phyloP scores from a whole-genome alignment of 2,888 invertebrate genomes.

The Nomada flava region DNA sequence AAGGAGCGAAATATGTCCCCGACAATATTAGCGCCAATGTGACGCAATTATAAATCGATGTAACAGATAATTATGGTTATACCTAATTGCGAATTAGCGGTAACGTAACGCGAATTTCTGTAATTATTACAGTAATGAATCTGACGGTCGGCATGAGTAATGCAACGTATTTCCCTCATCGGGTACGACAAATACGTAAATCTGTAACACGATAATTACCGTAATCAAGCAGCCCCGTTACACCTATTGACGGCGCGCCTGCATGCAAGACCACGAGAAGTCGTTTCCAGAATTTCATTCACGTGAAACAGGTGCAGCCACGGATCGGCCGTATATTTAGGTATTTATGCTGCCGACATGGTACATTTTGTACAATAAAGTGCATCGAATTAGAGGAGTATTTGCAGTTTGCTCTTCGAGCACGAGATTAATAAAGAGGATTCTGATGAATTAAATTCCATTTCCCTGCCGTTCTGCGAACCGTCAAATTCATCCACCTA shows the following conservation, averaged over 20 bases:
- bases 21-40: slow-evolving; percentile 42
- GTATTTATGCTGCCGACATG: background rate
- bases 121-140: slow-evolving; percentile 69
- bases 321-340: slow-evolving; percentile 7
- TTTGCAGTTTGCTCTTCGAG: slow-evolving; percentile 16
- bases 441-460: slow-evolving; percentile 7
- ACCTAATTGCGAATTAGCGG: slow-evolving; percentile 59
- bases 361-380: slow-evolving; percentile 34
- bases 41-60: slow-evolving; percentile 54
- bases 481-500: too few species aligned
- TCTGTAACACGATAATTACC: slow-evolving; percentile 65
- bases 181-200: slow-evolving; percentile 66
- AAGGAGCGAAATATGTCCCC: slow-evolving; percentile 34
- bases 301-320: slow-evolving; percentile 3
- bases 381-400: slow-evolving; percentile 35
- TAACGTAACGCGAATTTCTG: slow-evolving; percentile 62
- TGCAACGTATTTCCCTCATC: slow-evolving; percentile 61
- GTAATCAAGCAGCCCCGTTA: slow-evolving; percentile 50
- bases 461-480: too few species aligned
- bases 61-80: slow-evolving; percentile 66
- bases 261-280: slow-evolving; percentile 45
- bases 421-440: slow-evolving; percentile 35
- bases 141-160: slow-evolving; percentile 59
- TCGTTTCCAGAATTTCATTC: slow-evolving; percentile 41
- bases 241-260: slow-evolving; percentile 42